Conservation (phyloP, 1,140 invertebrate species). For the Aphis gossypii region DNA sequence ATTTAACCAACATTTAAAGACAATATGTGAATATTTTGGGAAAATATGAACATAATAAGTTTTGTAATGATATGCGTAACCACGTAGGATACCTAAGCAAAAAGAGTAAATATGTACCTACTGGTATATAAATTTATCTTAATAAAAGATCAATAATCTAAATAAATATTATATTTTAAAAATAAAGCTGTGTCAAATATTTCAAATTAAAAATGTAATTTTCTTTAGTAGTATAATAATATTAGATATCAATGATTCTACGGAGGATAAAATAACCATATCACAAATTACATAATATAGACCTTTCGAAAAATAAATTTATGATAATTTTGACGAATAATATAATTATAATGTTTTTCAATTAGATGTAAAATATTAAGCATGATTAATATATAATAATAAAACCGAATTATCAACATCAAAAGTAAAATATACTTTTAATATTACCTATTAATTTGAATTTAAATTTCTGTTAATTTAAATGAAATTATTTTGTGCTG, state of each 20-base stretch:
- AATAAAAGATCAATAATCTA: neutral
- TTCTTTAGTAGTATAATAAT: neutral
- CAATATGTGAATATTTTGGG: neutral
- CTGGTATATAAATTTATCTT: neutral
- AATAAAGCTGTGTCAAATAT: neutral
- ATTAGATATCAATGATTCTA: neutral
- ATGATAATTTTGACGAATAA: neutral
- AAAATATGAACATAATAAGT: neutral
- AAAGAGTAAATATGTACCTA: neutral
- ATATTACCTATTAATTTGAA: neutral
- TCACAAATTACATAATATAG: neutral
- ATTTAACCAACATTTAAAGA: neutral
- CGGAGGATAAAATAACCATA: neutral
- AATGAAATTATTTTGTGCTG: neutral
- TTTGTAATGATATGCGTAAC: neutral
- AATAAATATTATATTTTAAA: constrained; percentile 1
- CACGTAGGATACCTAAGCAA: neutral
- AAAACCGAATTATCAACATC: neutral
- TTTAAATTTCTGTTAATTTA: neutral
- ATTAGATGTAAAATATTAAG: neutral
- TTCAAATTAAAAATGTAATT: neutral
- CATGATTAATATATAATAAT: neutral
- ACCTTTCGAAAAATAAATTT: neutral
- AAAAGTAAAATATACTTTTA: neutral
- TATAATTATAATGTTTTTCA: neutral